Conservation (phyloP, 2,888 invertebrate genomes). For the Sarcophaga caerulescens region DNA sequence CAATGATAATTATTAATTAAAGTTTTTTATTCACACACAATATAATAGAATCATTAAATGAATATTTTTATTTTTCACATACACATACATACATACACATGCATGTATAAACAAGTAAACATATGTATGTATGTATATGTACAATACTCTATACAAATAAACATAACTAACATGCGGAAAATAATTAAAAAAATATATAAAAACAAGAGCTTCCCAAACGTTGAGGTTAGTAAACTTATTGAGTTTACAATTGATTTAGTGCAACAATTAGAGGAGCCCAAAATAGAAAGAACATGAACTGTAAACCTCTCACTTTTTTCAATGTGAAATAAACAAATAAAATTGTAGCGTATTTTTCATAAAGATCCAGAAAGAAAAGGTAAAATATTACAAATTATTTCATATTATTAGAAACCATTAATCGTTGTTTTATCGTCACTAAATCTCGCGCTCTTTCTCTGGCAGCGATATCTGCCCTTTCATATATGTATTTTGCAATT, state of each 20-base stretch:
- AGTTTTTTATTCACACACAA: conserved; percentile 55
- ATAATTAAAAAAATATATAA: conserved; percentile 30
- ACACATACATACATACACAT: neutral
- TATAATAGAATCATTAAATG: conserved; percentile 8
- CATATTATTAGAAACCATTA: no score
- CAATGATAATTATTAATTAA: conserved; percentile 66
- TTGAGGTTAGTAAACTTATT: neutral
- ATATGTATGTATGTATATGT: neutral
- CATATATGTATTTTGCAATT: no score
- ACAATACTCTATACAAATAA: neutral
- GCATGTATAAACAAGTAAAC: neutral
- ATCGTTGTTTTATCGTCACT: no score
- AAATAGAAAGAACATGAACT: no score
- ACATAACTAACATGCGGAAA: conserved; percentile 9
- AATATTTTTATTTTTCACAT: neutral
- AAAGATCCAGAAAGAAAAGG: neutral
- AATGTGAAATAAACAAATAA: no score
- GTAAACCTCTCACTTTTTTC: no score
- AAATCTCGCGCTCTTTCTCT: no score
- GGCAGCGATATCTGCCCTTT: no score
- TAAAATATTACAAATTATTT: neutral
- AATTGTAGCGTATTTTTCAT: neutral
- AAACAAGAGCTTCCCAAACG: conserved; percentile 29
- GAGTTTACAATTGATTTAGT: no score
- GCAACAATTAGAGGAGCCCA: no score